Evolutionary conservation across 2,113 vertebrate species (phyloP), one percentile per base, ranked within the genome.

Genomic region (Prunella himalayana): DNA sequence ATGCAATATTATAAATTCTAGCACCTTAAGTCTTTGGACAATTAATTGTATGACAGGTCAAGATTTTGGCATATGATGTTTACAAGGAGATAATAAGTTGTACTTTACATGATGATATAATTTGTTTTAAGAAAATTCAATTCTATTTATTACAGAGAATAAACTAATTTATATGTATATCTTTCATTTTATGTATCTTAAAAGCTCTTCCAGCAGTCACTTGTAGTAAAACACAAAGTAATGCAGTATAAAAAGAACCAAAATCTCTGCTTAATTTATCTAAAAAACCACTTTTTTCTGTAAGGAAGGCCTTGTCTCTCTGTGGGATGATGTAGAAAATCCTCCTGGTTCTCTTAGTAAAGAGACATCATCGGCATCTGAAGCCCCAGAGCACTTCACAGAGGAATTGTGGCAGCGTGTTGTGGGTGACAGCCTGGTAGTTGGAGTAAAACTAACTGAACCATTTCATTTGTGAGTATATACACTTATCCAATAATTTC

Each of bases 331-430:
- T 28, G 92, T 95, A 86, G 98, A 98, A 94, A 97, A 97, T 33
- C 96, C 97, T 97, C 90, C 96, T 50, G 88, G 82, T 77, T 93
- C 82, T 87, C 91, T 63, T 68, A 85, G 92, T 94, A 96, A 98
- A 80, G 90, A 97, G 90, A 75, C 81, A 60, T 42, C 90, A 53
- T 78, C 94, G 30, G 59, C 42, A 1, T 73, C 97, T 92, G 30
- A 92, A 42, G 93, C 96, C 79, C 92, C 96, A 93, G 92, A 97
- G 51, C 93, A 94, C 94, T 91, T 97, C 86, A 90, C 98, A 90
- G 97, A 98, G 88, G 98, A 98, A 86, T 93, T 99, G 57, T 99
- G 99, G 99, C 98, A 99, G 85, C 98, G 98, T 72, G 83, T 99
- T 70, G 69, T 98, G 33, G 98, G 97, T 77, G 98, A 99, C 89